A percentile compares a stretch with the other conserved stretches of the same genome.
phyloP scores from a whole-genome alignment of 2,888 invertebrate genomes.

The Shargacucullia verbasci region DNA sequence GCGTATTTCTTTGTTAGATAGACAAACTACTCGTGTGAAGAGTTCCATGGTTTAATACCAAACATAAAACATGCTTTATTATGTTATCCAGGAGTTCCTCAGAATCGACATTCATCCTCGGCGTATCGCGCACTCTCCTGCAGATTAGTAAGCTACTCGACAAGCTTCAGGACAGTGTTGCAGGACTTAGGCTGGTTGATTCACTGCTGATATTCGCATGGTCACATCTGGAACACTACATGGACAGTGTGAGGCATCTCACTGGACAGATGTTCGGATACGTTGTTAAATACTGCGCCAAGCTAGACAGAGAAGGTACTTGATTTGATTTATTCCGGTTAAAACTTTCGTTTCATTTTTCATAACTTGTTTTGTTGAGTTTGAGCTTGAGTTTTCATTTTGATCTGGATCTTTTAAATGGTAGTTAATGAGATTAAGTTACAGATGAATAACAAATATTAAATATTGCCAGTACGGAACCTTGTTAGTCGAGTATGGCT shows the following conservation, averaged over 20 bases:
- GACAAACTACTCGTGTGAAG: too few species aligned
- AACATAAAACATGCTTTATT: not conserved
- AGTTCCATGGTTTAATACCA: too few species aligned
- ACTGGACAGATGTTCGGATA: constrained; percentile 81
- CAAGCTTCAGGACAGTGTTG: constrained; percentile 14
- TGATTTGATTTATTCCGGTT: too few species aligned
- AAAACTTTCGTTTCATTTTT: too few species aligned
- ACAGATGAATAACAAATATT: too few species aligned
- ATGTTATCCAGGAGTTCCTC: constrained; percentile 69
- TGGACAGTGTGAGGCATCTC: constrained; percentile 91
- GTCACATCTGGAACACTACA: constrained; percentile 90
- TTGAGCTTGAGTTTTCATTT: too few species aligned
- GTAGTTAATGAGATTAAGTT: too few species aligned
- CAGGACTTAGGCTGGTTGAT: constrained; percentile 57
- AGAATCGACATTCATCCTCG: constrained; percentile 72
- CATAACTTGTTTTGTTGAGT: too few species aligned
- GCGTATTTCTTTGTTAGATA: too few species aligned
- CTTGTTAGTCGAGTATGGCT: too few species aligned
- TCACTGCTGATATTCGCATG: constrained; percentile 81
- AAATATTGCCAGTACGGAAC: too few species aligned
- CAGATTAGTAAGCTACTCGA: constrained; percentile 69
- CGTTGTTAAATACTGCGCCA: constrained; percentile 69
- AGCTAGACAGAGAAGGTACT: constrained; percentile 70
- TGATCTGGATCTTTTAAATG: too few species aligned
- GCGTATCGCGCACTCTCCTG: constrained; percentile 72